Evolutionary conservation across 1,140 invertebrate genomes (phyloP).

Genomic region (Pseudomyrmex pallidus): DNA sequence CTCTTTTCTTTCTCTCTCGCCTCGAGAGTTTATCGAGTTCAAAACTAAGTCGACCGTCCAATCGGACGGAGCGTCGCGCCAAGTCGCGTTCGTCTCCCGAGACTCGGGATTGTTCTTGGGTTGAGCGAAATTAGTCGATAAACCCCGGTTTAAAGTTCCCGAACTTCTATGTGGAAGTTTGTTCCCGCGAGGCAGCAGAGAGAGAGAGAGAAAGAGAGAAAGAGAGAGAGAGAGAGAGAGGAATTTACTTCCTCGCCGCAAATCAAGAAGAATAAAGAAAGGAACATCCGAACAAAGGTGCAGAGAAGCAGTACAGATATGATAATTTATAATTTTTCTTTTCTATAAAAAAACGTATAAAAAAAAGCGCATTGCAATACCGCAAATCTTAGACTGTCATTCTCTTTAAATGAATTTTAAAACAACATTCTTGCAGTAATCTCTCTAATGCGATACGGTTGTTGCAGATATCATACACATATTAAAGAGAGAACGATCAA

Average conservation of each 20-base stretch:
- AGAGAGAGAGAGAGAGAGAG: too few relatives aligned
- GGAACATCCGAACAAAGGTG: neutral
- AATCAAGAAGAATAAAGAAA: conserved; percentile 49
- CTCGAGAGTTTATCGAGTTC: conserved; percentile 72
- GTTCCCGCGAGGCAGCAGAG: conserved; percentile 31
- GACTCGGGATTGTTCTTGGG: conserved; percentile 67
- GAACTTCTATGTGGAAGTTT: conserved; percentile 52
- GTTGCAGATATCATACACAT: too few relatives aligned
- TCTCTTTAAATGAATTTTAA: too few relatives aligned
- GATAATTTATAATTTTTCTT: neutral
- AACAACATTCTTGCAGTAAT: too few relatives aligned
- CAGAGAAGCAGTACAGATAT: neutral
- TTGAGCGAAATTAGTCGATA: conserved; percentile 79
- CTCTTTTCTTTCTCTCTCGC: conserved; percentile 38
- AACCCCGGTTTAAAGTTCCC: conserved; percentile 76
- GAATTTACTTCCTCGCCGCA: conserved; percentile 41
- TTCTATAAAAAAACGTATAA: neutral
- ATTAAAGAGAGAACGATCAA: too few relatives aligned
- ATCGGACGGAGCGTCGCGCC: conserved; percentile 58
- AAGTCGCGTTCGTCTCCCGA: conserved; percentile 67
- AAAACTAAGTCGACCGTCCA: conserved; percentile 69
- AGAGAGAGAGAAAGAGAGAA: too few relatives aligned
- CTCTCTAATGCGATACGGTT: too few relatives aligned
- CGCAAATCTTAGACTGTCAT: too few relatives aligned
- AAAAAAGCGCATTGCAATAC: neutral